A percentile compares a stretch with the other conserved stretches of the same genome.
These are phyloP conservation scores for Aphidoletes aphidimyza DNA, from an alignment of 2,888 invertebrate genomes.

Conservation along the genomic window DNA sequence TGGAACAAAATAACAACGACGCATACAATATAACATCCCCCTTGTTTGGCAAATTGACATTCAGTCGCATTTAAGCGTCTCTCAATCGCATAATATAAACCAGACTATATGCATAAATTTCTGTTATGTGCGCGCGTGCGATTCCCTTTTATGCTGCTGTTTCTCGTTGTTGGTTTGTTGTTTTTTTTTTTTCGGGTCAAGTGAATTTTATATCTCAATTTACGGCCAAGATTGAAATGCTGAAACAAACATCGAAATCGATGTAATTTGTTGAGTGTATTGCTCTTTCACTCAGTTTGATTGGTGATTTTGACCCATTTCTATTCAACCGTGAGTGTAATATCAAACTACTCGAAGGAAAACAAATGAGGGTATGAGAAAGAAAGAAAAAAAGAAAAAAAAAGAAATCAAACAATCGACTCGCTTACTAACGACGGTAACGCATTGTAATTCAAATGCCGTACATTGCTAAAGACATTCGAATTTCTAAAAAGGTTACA, in stretches of 20 bases:
- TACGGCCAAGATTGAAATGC: conserved; percentile 49
- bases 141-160: no score
- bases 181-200: conserved; percentile 17
- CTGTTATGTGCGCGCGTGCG: neutral
- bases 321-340: neutral
- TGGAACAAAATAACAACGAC: neutral
- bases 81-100: conserved; percentile 31
- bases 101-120: conserved; percentile 38
- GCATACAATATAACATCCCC: neutral
- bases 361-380: neutral
- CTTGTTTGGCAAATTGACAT: conserved; percentile 35
- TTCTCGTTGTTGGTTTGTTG: neutral
- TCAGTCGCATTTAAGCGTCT: neutral
- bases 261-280: conserved; percentile 43
- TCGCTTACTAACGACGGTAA: neutral
- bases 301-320: conserved; percentile 51
- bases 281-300: conserved; percentile 38
- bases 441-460: neutral
- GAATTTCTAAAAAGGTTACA: neutral
- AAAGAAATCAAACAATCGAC: neutral
- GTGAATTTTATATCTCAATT: conserved; percentile 38
- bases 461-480: neutral
- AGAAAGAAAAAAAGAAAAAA: neutral
- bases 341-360: neutral
- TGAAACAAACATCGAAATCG: conserved; percentile 1